Evolutionary conservation across 2,113 vertebrate species (phyloP).

Genomic region (Vombatus ursinus): DNA sequence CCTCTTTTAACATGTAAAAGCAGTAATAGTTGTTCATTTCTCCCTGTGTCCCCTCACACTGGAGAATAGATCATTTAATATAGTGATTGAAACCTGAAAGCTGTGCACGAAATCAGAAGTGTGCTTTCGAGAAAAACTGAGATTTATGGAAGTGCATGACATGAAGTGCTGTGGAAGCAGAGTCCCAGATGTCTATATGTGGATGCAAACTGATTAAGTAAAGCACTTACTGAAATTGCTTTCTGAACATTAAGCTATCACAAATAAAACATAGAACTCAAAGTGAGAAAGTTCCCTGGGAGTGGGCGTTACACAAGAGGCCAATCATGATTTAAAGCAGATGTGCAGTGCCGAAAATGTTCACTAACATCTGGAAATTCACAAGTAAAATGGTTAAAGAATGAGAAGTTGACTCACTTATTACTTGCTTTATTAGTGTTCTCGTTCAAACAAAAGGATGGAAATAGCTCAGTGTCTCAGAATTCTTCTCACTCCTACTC

Average conservation of each 20-base stretch:
- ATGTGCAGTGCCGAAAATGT: constrained; percentile 17
- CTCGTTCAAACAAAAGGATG: constrained; percentile 38
- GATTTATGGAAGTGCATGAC: not conserved
- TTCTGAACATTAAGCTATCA: constrained; percentile 44
- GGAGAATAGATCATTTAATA: constrained; percentile 18
- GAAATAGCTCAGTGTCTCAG: constrained; percentile 13
- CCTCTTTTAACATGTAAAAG: constrained; percentile 29
- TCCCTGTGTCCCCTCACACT: constrained; percentile 7
- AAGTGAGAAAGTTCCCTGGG: constrained; percentile 33
- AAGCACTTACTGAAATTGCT: constrained; percentile 38
- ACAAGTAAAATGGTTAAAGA: constrained; percentile 27
- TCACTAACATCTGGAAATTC: constrained; percentile 48
- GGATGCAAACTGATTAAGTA: not conserved
- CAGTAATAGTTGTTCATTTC: constrained; percentile 7
- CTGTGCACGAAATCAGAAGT: not conserved
- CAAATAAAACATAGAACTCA: constrained; percentile 30
- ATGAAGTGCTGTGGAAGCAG: not conserved
- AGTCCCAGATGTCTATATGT: not conserved
- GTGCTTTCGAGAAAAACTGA: not conserved
- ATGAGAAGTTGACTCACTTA: constrained; percentile 42
- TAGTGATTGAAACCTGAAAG: not conserved
- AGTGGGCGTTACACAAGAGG: constrained; percentile 23
- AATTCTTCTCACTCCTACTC: constrained; percentile 49
- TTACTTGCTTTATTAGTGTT: constrained; percentile 32
- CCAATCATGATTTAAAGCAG: not conserved